Conservation (phyloP, 2,113 vertebrate species). For the Cervus canadensis region DNA sequence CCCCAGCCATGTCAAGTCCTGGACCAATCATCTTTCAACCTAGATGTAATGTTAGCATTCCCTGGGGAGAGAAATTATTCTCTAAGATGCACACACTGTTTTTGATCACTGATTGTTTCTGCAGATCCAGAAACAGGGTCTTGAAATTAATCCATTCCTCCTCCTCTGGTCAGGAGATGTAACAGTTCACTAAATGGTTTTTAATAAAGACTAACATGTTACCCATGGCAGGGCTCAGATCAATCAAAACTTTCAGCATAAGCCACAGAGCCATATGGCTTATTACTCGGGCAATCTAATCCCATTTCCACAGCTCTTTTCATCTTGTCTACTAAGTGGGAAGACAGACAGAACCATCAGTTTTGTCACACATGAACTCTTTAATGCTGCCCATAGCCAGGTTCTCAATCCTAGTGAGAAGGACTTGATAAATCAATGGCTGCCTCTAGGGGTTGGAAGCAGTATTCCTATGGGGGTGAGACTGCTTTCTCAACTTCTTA, state of each 20-base stretch:
- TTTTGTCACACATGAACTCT: not conserved
- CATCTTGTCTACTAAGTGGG: not conserved
- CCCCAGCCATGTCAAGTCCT: not conserved
- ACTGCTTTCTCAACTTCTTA: not conserved
- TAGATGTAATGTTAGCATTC: not conserved
- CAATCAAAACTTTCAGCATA: not conserved
- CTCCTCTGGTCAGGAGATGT: not conserved
- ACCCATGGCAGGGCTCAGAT: not conserved
- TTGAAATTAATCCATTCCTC: not conserved
- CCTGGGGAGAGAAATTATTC: not conserved
- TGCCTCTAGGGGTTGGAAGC: not conserved
- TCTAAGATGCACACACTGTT: not conserved
- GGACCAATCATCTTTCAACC: not conserved
- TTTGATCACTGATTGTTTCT: not conserved
- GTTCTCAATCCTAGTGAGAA: conserved; percentile 9
- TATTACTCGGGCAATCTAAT: not conserved
- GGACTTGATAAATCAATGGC: not conserved
- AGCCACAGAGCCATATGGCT: not conserved
- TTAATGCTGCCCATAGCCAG: not conserved
- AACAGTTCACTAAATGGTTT: not conserved
- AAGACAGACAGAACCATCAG: not conserved
- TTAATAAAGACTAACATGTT: not conserved
- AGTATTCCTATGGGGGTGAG: not conserved
- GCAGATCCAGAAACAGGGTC: not conserved
- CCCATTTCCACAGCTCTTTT: not conserved